A percentile compares a stretch with the other conserved stretches of the same genome.
Evolutionary conservation across 2,797 vertebrate species (phyloP).

Genomic region (Loriculus beryllinus): DNA sequence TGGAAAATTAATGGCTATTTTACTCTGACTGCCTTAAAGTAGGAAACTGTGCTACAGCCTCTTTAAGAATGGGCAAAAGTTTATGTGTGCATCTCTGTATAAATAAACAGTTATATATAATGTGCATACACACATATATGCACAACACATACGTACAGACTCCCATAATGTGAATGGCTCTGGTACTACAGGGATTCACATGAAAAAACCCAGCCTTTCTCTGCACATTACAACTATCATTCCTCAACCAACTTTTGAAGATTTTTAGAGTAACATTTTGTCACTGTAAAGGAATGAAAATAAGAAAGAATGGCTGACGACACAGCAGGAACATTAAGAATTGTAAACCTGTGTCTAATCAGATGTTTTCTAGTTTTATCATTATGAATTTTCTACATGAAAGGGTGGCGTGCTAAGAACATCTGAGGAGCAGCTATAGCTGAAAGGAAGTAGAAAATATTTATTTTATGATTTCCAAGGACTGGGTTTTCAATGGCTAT

Average conservation of each 20-base stretch:
- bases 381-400: neutral
- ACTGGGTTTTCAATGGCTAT: neutral
- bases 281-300: neutral
- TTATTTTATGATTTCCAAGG: neutral
- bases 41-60: neutral
- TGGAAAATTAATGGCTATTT: conserved; percentile 46
- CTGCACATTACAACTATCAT: neutral
- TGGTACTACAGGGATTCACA: neutral
- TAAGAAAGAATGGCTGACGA: neutral
- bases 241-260: neutral
- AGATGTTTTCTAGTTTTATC: neutral
- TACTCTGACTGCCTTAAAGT: neutral
- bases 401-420: neutral
- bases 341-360: neutral
- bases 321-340: neutral
- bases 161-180: neutral
- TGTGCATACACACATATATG: neutral
- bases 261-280: neutral
- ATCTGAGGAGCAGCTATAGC: neutral
- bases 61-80: neutral
- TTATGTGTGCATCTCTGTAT: neutral
- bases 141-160: neutral
- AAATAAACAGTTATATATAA: neutral
- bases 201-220: neutral
- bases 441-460: conserved; percentile 2